Evolutionary conservation across 2,113 vertebrate species (phyloP).

Genomic region (Gymnarchus niloticus): DNA sequence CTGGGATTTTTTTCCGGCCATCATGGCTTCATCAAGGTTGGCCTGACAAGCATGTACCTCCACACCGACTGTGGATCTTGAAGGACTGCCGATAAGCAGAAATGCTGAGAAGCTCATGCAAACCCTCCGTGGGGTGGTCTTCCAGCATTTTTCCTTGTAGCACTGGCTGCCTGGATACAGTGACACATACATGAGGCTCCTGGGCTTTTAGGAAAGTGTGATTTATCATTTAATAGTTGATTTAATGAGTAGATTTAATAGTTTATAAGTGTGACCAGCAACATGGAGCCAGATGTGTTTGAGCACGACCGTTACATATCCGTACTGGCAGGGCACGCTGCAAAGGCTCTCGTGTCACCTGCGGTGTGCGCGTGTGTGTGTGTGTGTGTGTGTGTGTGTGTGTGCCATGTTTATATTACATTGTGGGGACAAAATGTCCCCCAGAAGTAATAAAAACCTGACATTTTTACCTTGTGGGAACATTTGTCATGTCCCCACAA

Average conservation of each 20-base stretch:
- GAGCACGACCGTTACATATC: not conserved
- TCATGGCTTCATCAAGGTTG: not conserved
- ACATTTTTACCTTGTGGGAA: no score
- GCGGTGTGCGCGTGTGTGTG: slow-evolving; percentile 16
- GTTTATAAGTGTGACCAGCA: slow-evolving; percentile 24
- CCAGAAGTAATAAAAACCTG: no score
- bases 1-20: not conserved
- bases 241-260: no score
- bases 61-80: not conserved
- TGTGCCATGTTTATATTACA: no score
- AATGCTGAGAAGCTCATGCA: not conserved
- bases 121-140: slow-evolving; percentile 20
- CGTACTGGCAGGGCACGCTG: slow-evolving; percentile 28
- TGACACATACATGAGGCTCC: slow-evolving; percentile 14
- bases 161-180: slow-evolving; percentile 27
- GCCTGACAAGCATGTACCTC: not conserved
- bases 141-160: slow-evolving; percentile 24
- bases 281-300: slow-evolving; percentile 28
- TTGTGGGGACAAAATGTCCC: no score
- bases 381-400: slow-evolving; percentile 17
- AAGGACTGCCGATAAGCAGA: not conserved
- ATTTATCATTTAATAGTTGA: slow-evolving; percentile 38
- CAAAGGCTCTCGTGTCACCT: not conserved
- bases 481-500: no score
- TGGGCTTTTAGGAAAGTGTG: slow-evolving; percentile 21